These are phyloP conservation scores for Drosophila quadrilineata DNA, from an alignment of 1,140 invertebrate species.

Conservation along the genomic window DNA sequence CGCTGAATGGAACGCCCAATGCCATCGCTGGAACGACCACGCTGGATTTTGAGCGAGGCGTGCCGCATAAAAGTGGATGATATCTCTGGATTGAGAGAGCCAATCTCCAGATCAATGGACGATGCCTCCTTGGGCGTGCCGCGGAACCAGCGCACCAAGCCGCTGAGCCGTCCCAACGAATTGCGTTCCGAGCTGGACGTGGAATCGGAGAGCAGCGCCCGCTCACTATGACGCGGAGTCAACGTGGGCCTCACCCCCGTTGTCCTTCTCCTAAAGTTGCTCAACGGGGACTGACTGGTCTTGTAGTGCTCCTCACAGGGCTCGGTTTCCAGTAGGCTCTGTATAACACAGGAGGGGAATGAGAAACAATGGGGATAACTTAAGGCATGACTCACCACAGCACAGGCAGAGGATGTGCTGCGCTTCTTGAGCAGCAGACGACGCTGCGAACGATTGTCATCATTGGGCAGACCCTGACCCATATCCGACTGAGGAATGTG, in stretches of 20 bases:
- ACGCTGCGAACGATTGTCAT: slow-evolving; percentile 87
- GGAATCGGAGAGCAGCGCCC: slow-evolving; percentile 83
- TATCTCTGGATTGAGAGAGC: slow-evolving; percentile 82
- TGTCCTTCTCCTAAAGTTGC: slow-evolving; percentile 88
- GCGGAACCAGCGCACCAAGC: slow-evolving; percentile 89
- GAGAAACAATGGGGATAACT: slow-evolving; percentile 4
- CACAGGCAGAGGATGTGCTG: slow-evolving; percentile 92
- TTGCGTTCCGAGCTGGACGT: slow-evolving; percentile 81
- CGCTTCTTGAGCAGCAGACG: slow-evolving; percentile 93
- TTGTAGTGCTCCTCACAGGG: slow-evolving; percentile 86
- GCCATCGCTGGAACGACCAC: slow-evolving; percentile 81
- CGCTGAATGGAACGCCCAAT: slow-evolving; percentile 87
- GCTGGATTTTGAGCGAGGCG: slow-evolving; percentile 81
- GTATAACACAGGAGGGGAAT: slow-evolving; percentile 15
- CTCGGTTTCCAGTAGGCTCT: slow-evolving; percentile 92
- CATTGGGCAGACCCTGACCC: slow-evolving; percentile 52
- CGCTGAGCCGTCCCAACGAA: slow-evolving; percentile 82
- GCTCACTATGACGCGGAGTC: slow-evolving; percentile 90
- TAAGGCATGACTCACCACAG: slow-evolving; percentile 85
- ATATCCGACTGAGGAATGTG: slow-evolving; percentile 86
- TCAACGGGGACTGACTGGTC: slow-evolving; percentile 88
- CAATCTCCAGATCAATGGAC: slow-evolving; percentile 82
- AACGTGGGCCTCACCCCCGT: slow-evolving; percentile 84
- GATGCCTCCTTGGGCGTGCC: slow-evolving; percentile 82
- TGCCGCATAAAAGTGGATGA: slow-evolving; percentile 80